Percentiles rank a stretch among this genome's conserved stretches.
These are phyloP conservation scores for Chrysaora quinquecirrha DNA, from an alignment of 30 jellyfish, hydroid and myxozoan genomes.

Conservation along the genomic window DNA sequence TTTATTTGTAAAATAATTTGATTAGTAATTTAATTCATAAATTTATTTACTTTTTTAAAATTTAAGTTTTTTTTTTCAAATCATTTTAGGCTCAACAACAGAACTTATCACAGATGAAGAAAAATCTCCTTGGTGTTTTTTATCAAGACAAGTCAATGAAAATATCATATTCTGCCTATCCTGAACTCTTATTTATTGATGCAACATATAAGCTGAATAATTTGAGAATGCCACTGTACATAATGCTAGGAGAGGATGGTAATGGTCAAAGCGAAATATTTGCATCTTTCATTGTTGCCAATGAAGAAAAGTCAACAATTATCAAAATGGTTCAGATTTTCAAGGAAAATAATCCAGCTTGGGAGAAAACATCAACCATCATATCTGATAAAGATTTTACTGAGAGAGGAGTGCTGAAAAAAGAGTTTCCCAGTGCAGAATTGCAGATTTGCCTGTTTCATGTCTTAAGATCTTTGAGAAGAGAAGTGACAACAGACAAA, in stretches of 20 bases:
- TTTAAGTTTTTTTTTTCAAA: no score
- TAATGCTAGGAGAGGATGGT: neutral
- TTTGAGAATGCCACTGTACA: neutral
- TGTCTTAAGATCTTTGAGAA: neutral
- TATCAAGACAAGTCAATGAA: neutral
- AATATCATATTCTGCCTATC: neutral
- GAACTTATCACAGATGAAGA: no score
- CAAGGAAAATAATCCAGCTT: neutral
- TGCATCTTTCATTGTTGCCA: neutral
- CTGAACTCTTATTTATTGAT: neutral
- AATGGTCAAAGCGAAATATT: neutral
- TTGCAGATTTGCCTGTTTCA: neutral
- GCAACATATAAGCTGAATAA: neutral
- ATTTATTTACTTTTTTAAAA: no score
- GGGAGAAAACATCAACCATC: slow-evolving; percentile 1
- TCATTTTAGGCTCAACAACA: no score
- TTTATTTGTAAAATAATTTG: no score
- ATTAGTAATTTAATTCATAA: no score
- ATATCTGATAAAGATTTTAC: neutral
- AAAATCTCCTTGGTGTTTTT: neutral
- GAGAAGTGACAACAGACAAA: neutral
- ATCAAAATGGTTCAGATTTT: neutral
- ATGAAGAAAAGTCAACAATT: neutral
- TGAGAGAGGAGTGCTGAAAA: neutral
- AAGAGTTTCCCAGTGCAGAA: neutral